Evolutionary conservation across 2,113 vertebrate species (phyloP), one percentile per base, ranked within the genome.

Genomic region (Scartelaos histophorus): DNA sequence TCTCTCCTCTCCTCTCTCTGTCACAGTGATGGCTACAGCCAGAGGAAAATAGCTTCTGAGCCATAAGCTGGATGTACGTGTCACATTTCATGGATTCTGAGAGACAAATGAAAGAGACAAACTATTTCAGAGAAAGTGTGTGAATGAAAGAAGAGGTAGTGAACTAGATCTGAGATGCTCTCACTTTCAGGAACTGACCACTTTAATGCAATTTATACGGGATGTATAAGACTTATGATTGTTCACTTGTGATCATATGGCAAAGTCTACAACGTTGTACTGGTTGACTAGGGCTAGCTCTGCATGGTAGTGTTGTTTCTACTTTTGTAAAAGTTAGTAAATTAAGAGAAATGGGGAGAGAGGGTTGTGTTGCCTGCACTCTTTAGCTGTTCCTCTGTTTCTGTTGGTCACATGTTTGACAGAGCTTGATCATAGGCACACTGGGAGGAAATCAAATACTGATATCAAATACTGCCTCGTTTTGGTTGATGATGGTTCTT

Each of bases 31-130:
- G 25, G 60, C 29, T 35, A 17, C 25, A 62, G 25, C 60, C 60
- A 9, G 16, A 19, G 24, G 57, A 62, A 62, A 62, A 62, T 62
- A 17, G 60, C 60, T 62, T 38, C 25, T 19, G 29, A 62, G 60
- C 57, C 57, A 60, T 62, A 62, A 62, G 29, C 60, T 62, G 60
- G 13, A 62, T 62, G 60, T 35, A 19, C 60, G 16, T 62, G 60
- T 62, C 60, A 62, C 29, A 62, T 62, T 64, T 64, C 17, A 38
- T 64, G 61, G 61, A n/a, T 64, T 64, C 16, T n/a, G 61, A 64
- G 34, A 38, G 61, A 38, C 34, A 35, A 34, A 64, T n/a, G 34
- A 64, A 64, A 64, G 61, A 64, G 34, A 62, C 16, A 62, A 62
- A 35, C 15, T 62, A 19, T 17, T 34, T 38, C 61, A 73, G 35